Percentiles rank a stretch among this genome's conserved stretches.
phyloP scores from a whole-genome alignment of 2,113 vertebrate species.

The Petrocephalus zakoni region DNA sequence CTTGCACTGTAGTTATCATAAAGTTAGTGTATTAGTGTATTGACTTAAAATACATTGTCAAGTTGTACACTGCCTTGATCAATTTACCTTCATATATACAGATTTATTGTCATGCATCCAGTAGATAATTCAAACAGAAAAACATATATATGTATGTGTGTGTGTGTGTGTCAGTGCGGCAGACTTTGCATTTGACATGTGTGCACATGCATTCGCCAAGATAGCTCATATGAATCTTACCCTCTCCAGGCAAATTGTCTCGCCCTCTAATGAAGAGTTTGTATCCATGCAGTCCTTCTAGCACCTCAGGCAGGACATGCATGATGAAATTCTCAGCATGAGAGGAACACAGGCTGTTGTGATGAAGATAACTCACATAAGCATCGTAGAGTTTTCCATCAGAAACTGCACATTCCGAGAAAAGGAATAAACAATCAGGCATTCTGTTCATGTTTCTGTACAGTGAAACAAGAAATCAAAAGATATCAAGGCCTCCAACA shows the following conservation, averaged over 20 bases:
- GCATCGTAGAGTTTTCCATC: slow-evolving; percentile 61
- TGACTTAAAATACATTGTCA: not conserved
- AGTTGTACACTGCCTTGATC: not conserved
- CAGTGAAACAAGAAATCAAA: not conserved
- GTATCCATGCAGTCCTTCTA: slow-evolving; percentile 75
- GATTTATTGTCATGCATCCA: not conserved
- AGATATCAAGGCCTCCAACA: not conserved
- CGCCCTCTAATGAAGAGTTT: slow-evolving; percentile 78
- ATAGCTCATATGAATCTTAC: slow-evolving; percentile 45
- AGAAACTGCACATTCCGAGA: slow-evolving; percentile 23
- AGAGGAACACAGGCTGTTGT: not conserved
- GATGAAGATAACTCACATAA: slow-evolving; percentile 51
- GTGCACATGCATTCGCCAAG: not conserved
- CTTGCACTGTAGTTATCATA: not conserved
- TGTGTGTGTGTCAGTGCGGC: not conserved
- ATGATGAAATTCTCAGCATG: slow-evolving; percentile 46
- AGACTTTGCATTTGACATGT: not conserved
- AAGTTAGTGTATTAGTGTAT: not conserved
- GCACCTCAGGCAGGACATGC: slow-evolving; percentile 64
- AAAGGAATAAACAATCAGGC: not conserved
- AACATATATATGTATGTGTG: not conserved
- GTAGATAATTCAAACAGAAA: not conserved
- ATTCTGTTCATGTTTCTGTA: not conserved
- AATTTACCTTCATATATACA: not conserved
- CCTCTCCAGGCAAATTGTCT: slow-evolving; percentile 79